Evolutionary conservation across 2,113 vertebrate genomes (phyloP).

Genomic region (Leucosticte australis): DNA sequence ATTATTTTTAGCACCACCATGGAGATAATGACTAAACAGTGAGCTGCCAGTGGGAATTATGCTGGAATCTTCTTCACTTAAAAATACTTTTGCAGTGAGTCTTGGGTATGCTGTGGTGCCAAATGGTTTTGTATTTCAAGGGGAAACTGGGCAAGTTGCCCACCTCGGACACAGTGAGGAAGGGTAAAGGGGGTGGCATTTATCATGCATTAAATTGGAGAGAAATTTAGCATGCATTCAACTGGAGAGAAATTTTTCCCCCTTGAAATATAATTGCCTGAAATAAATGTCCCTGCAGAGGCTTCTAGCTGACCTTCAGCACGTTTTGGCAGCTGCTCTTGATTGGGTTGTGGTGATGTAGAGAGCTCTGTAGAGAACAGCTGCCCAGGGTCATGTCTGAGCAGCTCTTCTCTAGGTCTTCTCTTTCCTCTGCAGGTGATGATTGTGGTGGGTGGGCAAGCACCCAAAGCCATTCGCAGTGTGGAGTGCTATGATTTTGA

Average conservation of each 20-base stretch:
- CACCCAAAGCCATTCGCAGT: conserved; percentile 93
- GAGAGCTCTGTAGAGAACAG: neutral
- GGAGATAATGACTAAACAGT: neutral
- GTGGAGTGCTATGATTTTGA: conserved; percentile 97
- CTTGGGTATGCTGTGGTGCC: accelerated
- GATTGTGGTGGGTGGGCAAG: conserved; percentile 96
- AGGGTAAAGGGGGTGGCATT: neutral
- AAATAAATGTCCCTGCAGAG: neutral
- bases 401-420: neutral
- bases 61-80: neutral
- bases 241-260: neutral
- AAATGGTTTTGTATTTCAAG: neutral
- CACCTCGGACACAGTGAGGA: neutral
- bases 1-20: conserved; percentile 25
- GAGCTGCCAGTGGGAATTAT: neutral
- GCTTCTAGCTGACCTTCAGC: neutral
- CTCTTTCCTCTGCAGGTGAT: conserved; percentile 83
- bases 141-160: neutral
- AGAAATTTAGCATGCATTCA: neutral
- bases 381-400: neutral
- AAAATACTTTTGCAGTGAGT: neutral
- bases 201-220: neutral
- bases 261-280: neutral
- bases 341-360: neutral
- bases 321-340: neutral